Evolutionary conservation across 30 jellyfish, hydroid and myxozoan genomes (phyloP).

Genomic region (Aurelia sp.): DNA sequence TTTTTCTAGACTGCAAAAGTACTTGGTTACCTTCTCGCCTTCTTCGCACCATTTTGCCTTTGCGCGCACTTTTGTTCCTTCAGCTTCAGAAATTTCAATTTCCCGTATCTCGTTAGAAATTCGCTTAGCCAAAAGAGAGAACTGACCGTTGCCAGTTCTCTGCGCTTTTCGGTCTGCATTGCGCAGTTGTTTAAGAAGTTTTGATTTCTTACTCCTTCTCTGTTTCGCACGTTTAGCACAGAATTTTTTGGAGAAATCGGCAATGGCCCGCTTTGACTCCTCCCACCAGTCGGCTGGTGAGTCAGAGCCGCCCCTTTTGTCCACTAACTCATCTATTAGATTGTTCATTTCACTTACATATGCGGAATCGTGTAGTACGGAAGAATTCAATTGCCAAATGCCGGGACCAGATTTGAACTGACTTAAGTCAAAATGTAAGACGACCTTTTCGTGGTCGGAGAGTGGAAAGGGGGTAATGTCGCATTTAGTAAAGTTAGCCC

Average conservation of each 20-base stretch:
- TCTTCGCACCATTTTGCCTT: slow-evolving; percentile 31
- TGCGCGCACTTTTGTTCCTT: background rate
- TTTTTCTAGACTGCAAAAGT: slow-evolving; percentile 21
- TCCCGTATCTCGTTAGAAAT: background rate
- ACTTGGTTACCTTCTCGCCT: slow-evolving; percentile 22
- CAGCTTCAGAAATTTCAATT: slow-evolving; percentile 8
- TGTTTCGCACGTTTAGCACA: slow-evolving; percentile 1
- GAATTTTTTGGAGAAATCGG: background rate
- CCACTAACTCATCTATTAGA: background rate
- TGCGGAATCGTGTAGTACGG: background rate
- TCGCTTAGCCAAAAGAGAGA: background rate
- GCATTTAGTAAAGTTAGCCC: background rate
- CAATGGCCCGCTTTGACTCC: background rate
- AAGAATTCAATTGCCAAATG: slow-evolving; percentile 2
- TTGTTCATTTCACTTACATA: background rate
- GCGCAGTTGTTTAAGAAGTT: slow-evolving; percentile 20
- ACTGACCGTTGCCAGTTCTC: slow-evolving; percentile 6
- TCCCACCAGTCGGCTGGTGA: slow-evolving; percentile 19
- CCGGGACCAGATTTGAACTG: slow-evolving; percentile 14
- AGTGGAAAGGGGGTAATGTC: slow-evolving; percentile 12
- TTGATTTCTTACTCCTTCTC: background rate
- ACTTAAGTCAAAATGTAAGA: background rate
- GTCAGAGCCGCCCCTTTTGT: background rate
- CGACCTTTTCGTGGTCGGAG: slow-evolving; percentile 8
- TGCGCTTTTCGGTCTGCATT: slow-evolving; percentile 29